Conservation (phyloP, 2,113 vertebrate genomes). For the Hippocampus comes region DNA sequence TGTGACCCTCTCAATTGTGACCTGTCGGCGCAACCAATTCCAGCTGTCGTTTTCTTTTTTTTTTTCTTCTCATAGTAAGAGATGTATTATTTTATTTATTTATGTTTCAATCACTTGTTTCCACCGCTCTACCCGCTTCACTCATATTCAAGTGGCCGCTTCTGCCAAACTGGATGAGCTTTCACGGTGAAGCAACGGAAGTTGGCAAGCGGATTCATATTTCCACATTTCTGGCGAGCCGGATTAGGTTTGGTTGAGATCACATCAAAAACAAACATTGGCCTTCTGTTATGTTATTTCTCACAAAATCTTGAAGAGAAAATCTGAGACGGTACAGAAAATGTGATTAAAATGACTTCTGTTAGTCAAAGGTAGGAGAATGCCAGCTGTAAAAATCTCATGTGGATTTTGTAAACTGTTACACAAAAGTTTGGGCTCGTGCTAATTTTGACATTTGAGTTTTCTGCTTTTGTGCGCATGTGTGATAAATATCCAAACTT, state of each 20-base stretch:
- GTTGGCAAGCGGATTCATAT: conserved; percentile 32
- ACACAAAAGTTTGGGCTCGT: no score
- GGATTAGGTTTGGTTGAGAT: conserved; percentile 57
- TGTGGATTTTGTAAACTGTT: no score
- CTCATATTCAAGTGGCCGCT: conserved; percentile 38
- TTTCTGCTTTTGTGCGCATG: no score
- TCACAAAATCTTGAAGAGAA: not conserved
- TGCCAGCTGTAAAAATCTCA: not conserved
- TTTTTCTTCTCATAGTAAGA: not conserved
- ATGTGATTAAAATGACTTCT: conserved; percentile 23
- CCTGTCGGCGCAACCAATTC: conserved; percentile 26
- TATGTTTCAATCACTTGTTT: conserved; percentile 23
- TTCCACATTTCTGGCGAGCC: conserved; percentile 52
- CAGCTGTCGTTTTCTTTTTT: conserved; percentile 24
- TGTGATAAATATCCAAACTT: not conserved
- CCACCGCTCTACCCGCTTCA: conserved; percentile 17
- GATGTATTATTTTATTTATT: not conserved
- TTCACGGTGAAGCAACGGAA: conserved; percentile 18
- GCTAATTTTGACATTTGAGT: no score
- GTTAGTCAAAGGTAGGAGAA: not conserved
- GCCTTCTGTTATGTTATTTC: conserved; percentile 38
- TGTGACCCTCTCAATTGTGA: conserved; percentile 45
- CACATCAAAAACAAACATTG: conserved; percentile 42
- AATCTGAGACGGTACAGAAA: conserved; percentile 23
- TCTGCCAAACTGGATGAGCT: conserved; percentile 27